A percentile compares a stretch with the other conserved stretches of the same genome.
These are phyloP conservation scores for Lithophane ornitopus DNA, from an alignment of 2,888 invertebrate species.

Conservation along the genomic window DNA sequence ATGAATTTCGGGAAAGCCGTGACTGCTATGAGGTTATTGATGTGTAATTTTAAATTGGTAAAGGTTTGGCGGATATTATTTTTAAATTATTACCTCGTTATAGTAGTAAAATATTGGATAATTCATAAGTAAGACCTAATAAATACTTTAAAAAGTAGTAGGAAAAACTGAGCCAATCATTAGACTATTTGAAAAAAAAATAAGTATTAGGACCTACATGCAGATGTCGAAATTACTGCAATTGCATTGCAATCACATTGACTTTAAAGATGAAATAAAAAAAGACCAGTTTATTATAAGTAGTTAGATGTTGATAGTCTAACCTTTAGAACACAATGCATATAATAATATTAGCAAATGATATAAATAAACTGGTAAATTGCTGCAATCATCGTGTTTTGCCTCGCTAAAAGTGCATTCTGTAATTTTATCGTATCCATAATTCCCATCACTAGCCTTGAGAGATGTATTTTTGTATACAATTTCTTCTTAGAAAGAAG, in stretches of 20 bases:
- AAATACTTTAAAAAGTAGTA: not conserved
- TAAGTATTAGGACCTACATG: not conserved
- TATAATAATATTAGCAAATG: conserved; percentile 30
- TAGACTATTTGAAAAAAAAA: not conserved
- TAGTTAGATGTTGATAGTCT: conserved; percentile 11
- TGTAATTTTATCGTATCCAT: conserved; percentile 27
- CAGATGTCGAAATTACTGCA: conserved; percentile 6
- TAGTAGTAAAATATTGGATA: not conserved
- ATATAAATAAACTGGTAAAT: conserved; percentile 45
- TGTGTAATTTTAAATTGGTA: not conserved
- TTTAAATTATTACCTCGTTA: not conserved
- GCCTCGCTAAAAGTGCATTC: not conserved
- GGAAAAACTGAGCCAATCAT: not conserved
- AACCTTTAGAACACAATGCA: conserved; percentile 56
- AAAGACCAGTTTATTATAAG: conserved; percentile 14
- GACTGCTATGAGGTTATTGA: conserved; percentile 7
- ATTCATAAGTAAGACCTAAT: not conserved
- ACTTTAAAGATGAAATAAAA: conserved; percentile 17
- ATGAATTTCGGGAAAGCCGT: conserved; percentile 12
- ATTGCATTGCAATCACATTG: not conserved
- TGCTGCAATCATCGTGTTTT: conserved; percentile 43
- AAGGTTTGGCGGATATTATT: not conserved
- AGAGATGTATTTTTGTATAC: not conserved
- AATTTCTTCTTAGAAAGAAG: no score
- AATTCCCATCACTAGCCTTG: not conserved